phyloP scores from a whole-genome alignment of 2,797 vertebrate genomes.

The Enteromius trimaculatus region DNA sequence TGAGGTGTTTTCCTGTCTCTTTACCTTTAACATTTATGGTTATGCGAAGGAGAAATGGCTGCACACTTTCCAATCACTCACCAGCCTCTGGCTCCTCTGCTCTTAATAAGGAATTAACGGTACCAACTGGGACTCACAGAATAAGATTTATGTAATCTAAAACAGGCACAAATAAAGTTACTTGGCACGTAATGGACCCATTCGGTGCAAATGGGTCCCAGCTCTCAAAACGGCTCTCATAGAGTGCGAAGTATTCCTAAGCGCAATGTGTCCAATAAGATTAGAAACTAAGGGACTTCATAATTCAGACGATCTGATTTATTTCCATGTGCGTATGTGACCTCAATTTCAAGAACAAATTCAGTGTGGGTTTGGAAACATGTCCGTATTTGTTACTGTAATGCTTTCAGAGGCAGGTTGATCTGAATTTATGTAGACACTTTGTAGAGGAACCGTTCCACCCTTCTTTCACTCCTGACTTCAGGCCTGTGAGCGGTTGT shows the following conservation, averaged over 20 bases:
- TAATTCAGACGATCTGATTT: conserved; percentile 12
- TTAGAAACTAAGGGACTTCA: conserved; percentile 15
- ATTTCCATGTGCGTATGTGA: conserved; percentile 19
- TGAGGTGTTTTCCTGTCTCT: conserved; percentile 23
- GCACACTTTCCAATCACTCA: conserved; percentile 43
- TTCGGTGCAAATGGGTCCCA: conserved; percentile 23
- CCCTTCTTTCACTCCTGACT: background rate
- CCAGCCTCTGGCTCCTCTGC: conserved; percentile 33
- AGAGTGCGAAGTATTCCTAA: conserved; percentile 24
- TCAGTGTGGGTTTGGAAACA: conserved; percentile 29
- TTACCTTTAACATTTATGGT: conserved; percentile 44
- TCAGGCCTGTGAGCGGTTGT: conserved; percentile 16
- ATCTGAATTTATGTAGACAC: conserved; percentile 20
- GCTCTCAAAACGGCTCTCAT: conserved; percentile 9
- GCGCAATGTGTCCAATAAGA: conserved; percentile 16
- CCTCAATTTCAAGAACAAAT: conserved; percentile 24
- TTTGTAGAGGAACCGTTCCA: conserved; percentile 5
- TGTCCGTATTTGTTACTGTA: conserved; percentile 23
- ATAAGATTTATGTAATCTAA: conserved; percentile 41
- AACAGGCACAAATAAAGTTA: conserved; percentile 49
- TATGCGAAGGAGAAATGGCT: conserved; percentile 31
- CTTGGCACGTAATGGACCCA: conserved; percentile 39
- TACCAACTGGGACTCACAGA: conserved; percentile 18
- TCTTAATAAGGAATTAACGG: conserved; percentile 51
- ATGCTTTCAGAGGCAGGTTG: background rate